A percentile compares a stretch with the other conserved stretches of the same genome.
phyloP scores from a whole-genome alignment of 2,888 invertebrate species.

The Lottia gigantea region DNA sequence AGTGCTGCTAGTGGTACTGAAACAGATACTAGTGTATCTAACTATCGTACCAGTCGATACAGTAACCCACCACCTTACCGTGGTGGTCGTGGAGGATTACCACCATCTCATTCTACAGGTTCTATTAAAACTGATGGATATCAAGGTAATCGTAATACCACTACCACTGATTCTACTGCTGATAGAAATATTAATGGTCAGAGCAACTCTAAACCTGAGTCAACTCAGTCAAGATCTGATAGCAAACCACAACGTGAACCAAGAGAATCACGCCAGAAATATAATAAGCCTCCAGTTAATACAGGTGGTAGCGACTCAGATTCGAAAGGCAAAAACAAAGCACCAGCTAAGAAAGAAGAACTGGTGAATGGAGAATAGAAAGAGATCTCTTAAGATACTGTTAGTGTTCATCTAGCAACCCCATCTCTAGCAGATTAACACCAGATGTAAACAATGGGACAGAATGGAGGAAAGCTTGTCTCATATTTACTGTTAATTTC shows the following conservation, averaged over 20 bases:
- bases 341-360: constrained; percentile 42
- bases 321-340: constrained; percentile 38
- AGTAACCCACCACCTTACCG: constrained; percentile 17
- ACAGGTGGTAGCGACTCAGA: constrained; percentile 54
- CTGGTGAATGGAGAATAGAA: constrained; percentile 56
- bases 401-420: too few relatives aligned
- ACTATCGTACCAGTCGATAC: constrained; percentile 38
- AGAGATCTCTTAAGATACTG: neutral
- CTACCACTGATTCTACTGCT: constrained; percentile 4
- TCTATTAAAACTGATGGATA: constrained; percentile 17
- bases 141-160: constrained; percentile 4
- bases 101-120: constrained; percentile 22
- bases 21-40: constrained; percentile 58
- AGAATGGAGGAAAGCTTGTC: neutral
- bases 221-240: constrained; percentile 10
- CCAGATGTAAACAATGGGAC: neutral
- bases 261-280: constrained; percentile 26
- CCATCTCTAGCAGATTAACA: neutral
- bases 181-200: constrained; percentile 5
- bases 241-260: constrained; percentile 32
- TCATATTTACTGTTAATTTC: neutral
- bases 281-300: constrained; percentile 29
- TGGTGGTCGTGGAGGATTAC: constrained; percentile 24
- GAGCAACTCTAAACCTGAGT: constrained; percentile 20
- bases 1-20: constrained; percentile 59